These are phyloP conservation scores for Lepus americanus DNA, from an alignment of 2,113 vertebrate genomes.

Conservation along the genomic window DNA sequence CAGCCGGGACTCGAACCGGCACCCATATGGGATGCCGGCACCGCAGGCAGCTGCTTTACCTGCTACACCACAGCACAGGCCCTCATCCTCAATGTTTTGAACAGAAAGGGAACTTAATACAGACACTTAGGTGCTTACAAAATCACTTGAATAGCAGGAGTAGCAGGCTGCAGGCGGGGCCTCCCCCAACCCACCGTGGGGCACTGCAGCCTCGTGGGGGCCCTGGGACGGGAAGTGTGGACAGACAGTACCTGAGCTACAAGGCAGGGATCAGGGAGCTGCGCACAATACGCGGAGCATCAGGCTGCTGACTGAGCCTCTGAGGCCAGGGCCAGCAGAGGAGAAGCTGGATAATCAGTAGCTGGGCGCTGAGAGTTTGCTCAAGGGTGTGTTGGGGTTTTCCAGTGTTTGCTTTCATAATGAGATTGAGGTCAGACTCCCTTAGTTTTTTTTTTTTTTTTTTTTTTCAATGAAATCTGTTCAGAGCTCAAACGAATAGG, in stretches of 20 bases:
- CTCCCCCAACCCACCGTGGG: neutral
- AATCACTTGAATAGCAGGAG: constrained; percentile 33
- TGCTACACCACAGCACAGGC: too few species aligned
- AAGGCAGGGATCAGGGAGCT: neutral
- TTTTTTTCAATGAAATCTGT: neutral
- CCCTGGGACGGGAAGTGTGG: neutral
- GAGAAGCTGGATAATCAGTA: constrained; percentile 29
- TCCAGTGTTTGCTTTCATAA: constrained; percentile 61
- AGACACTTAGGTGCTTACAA: constrained; percentile 16
- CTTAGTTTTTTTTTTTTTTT: neutral
- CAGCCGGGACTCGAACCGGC: too few species aligned
- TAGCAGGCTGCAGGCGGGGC: neutral
- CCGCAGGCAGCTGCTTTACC: too few species aligned
- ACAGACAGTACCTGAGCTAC: too few species aligned
- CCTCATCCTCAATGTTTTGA: constrained; percentile 49
- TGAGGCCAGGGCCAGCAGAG: neutral
- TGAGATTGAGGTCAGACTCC: neutral
- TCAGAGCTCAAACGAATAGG: constrained; percentile 40
- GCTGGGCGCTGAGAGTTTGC: neutral
- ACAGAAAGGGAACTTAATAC: constrained; percentile 23
- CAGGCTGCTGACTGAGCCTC: constrained; percentile 14
- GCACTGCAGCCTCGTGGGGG: neutral
- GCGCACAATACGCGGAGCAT: neutral
- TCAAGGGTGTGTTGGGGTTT: neutral
- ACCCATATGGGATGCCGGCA: too few species aligned